Conservation (phyloP, 2,113 vertebrate genomes). For the Mustela lutreola region DNA sequence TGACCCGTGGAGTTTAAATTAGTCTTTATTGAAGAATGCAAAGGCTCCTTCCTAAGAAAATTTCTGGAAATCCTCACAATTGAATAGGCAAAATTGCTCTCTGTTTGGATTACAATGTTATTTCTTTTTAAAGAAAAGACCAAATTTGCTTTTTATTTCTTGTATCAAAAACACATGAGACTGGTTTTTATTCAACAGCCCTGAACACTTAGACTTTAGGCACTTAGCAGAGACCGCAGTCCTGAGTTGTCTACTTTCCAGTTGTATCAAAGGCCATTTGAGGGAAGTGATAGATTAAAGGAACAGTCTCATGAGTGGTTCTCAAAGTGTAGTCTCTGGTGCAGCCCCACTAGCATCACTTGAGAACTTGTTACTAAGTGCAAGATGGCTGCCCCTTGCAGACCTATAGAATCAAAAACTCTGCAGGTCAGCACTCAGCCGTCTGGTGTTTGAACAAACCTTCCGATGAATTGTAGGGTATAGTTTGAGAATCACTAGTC, state of each 20-base stretch:
- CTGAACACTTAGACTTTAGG: background rate
- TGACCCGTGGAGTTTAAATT: background rate
- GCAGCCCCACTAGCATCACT: too few relatives aligned
- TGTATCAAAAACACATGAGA: background rate
- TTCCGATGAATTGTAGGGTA: background rate
- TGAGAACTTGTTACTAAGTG: background rate
- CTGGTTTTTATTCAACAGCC: background rate
- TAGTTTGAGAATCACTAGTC: background rate
- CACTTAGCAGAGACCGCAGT: background rate
- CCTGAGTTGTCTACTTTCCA: constrained; percentile 6
- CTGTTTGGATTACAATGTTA: background rate
- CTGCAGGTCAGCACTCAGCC: rapidly evolving
- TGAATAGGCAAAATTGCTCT: background rate
- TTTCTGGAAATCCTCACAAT: background rate
- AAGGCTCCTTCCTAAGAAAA: constrained; percentile 7
- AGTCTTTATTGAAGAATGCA: constrained; percentile 24
- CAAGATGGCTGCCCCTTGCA: background rate
- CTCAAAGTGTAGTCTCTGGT: background rate
- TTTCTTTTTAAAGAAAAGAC: constrained; percentile 19
- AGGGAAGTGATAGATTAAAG: background rate
- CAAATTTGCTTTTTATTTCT: background rate
- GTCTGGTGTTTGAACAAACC: background rate
- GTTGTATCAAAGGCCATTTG: background rate
- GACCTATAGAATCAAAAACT: background rate
- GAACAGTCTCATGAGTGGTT: background rate